Percentiles rank a stretch among this genome's conserved stretches.
These are phyloP conservation scores for Pandemis heparana DNA, from an alignment of 2,888 invertebrate species.

Conservation along the genomic window DNA sequence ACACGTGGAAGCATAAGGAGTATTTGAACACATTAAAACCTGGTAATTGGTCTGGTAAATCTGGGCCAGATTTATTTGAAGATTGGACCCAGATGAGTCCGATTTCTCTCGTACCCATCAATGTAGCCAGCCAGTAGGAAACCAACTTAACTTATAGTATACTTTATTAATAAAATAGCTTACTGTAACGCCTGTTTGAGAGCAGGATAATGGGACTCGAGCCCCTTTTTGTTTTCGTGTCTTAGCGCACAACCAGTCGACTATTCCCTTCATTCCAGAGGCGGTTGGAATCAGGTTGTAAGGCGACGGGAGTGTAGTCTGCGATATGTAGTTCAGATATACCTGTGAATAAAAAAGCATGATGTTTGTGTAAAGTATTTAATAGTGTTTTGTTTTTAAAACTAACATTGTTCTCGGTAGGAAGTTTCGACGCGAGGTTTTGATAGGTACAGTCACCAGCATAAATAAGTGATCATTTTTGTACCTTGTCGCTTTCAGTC, in stretches of 20 bases:
- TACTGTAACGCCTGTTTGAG: slow-evolving; percentile 54
- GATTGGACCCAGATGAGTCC: too few relatives aligned
- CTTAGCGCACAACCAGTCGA: slow-evolving; percentile 78
- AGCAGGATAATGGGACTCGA: slow-evolving; percentile 65
- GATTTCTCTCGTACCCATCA: too few relatives aligned
- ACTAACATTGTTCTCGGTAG: neutral
- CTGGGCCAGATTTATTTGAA: too few relatives aligned
- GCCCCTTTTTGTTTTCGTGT: slow-evolving; percentile 56
- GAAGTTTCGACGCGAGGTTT: neutral
- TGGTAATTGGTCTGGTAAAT: too few relatives aligned
- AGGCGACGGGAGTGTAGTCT: slow-evolving; percentile 89
- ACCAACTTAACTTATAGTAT: too few relatives aligned
- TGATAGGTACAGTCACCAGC: neutral
- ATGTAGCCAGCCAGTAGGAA: too few relatives aligned
- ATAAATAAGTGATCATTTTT: too few relatives aligned
- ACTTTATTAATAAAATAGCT: neutral
- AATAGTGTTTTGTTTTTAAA: neutral
- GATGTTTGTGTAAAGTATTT: neutral
- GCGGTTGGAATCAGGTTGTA: slow-evolving; percentile 89
- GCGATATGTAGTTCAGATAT: slow-evolving; percentile 90
- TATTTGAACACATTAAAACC: too few relatives aligned
- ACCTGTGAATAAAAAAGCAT: slow-evolving; percentile 63
- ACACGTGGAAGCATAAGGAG: too few relatives aligned
- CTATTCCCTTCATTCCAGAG: slow-evolving; percentile 73
- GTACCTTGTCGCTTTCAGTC: too few relatives aligned